phyloP scores from a whole-genome alignment of 2,888 invertebrate species.

The Melieria picta region DNA sequence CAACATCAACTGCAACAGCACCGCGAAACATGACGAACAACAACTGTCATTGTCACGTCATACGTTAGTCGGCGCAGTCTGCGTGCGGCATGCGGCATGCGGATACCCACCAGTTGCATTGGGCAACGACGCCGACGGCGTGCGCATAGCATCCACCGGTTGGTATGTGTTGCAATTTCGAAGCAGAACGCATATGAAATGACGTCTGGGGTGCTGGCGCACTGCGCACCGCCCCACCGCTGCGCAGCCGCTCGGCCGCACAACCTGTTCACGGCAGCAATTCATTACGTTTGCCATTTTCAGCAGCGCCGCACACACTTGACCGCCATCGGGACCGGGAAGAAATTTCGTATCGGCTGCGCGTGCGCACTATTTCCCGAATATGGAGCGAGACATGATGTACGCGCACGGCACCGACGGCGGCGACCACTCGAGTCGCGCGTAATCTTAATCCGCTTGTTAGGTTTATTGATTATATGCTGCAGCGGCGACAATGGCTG shows the following conservation, averaged over 20 bases:
- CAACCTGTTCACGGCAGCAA: conserved; percentile 11
- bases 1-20: conserved; percentile 11
- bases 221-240: background rate
- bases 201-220: background rate
- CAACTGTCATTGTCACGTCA: conserved; percentile 61
- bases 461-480: conserved; percentile 55
- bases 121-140: background rate
- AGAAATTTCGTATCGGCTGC: conserved; percentile 32
- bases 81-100: no score
- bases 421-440: conserved; percentile 29
- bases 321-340: background rate
- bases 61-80: background rate
- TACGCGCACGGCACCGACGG: background rate
- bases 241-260: background rate
- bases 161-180: conserved; percentile 32
- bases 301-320: background rate
- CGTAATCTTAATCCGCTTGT: conserved; percentile 59
- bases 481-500: background rate
- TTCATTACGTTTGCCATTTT: conserved; percentile 19
- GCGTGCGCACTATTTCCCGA: conserved; percentile 57
- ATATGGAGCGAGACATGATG: conserved; percentile 37
- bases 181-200: conserved; percentile 37
- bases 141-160: conserved; percentile 35
- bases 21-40: conserved; percentile 56
- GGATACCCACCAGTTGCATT: no score